phyloP scores from a whole-genome alignment of 2,113 vertebrate genomes.

The Seriola rivoliana region DNA sequence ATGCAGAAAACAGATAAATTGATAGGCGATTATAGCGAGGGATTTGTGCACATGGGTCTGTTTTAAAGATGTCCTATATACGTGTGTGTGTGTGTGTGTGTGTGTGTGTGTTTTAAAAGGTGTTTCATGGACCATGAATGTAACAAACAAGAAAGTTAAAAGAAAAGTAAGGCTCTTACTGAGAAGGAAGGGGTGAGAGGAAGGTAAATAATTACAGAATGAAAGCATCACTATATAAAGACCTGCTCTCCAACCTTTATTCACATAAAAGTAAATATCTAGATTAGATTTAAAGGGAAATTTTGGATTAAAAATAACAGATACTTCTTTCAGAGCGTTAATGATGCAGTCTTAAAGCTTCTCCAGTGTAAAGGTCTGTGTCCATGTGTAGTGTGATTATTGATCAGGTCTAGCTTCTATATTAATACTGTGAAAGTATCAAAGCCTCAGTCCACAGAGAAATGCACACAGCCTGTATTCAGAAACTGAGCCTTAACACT shows the following conservation, averaged over 20 bases:
- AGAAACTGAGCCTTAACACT: too few species aligned
- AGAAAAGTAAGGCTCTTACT: neutral
- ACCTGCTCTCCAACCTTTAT: neutral
- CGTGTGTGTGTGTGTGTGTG: neutral
- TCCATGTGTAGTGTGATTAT: too few species aligned
- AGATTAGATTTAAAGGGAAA: neutral
- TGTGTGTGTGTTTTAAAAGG: neutral
- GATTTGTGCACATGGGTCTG: constrained; percentile 46
- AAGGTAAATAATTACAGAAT: neutral
- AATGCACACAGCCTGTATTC: too few species aligned
- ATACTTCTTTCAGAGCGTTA: too few species aligned
- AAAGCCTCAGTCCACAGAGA: too few species aligned
- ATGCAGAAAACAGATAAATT: constrained; percentile 65
- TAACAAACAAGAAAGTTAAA: neutral
- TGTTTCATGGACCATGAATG: neutral
- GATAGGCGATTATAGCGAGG: constrained; percentile 51
- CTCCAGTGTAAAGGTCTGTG: too few species aligned
- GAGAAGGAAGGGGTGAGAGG: neutral
- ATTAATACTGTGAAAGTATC: too few species aligned
- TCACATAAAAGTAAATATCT: too few species aligned
- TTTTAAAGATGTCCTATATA: constrained; percentile 22
- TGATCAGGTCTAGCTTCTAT: too few species aligned
- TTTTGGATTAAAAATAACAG: neutral
- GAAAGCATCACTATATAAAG: neutral
- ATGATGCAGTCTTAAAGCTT: too few species aligned